Percentiles rank a stretch among this genome's conserved stretches.
Evolutionary conservation across 2,113 vertebrate genomes (phyloP).

Genomic region (Dendrocopos noguchii): DNA sequence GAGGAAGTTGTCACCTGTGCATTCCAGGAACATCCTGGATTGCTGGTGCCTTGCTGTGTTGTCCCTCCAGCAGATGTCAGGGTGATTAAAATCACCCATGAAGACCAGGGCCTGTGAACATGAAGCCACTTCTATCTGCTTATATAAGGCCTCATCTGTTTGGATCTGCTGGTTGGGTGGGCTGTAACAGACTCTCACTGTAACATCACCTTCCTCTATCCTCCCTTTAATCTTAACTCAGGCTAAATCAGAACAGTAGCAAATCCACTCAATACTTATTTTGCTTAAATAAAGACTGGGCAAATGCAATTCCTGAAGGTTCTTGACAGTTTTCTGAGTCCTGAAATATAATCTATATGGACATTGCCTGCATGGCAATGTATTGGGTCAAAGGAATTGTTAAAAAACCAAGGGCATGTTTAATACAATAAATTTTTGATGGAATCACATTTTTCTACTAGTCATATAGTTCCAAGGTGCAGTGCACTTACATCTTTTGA

Average conservation of each 20-base stretch:
- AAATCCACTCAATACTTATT: neutral
- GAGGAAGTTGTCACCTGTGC: no score
- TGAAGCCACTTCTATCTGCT: no score
- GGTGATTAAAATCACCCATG: no score
- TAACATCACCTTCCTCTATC: no score
- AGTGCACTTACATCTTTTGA: neutral
- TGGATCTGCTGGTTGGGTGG: no score
- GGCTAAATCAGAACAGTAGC: neutral
- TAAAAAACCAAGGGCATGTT: neutral
- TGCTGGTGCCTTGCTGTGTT: no score
- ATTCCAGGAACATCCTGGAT: no score
- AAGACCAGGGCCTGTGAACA: no score
- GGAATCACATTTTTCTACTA: neutral
- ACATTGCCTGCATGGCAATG: rapidly evolving
- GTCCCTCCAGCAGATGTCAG: no score
- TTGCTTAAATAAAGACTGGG: neutral
- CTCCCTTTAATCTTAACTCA: no score
- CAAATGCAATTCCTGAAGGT: neutral
- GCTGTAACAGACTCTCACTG: no score
- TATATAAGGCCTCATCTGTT: no score
- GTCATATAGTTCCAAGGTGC: neutral
- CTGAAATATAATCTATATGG: neutral
- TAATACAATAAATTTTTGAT: constrained; percentile 4
- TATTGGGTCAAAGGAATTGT: neutral
- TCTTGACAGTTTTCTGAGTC: neutral